Base-by-base conservation (phyloP, 2,797 vertebrate genomes). In the Dendrocincla tyrannina region DNA sequence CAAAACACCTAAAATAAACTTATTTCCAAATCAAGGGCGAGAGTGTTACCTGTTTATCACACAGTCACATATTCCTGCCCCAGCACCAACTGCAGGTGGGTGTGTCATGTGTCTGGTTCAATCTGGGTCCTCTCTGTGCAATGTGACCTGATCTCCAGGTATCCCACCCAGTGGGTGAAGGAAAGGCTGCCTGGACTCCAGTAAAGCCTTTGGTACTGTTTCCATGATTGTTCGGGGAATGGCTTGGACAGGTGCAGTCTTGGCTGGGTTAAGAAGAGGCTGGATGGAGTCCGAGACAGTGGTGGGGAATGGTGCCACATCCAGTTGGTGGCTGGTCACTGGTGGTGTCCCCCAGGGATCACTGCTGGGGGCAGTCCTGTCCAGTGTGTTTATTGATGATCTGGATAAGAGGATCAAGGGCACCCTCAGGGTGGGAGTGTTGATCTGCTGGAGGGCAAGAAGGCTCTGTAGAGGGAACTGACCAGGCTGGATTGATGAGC, bases 141-240 rank as follows among this genome's bases (percentile, higher is more conserved):
- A 4, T 11, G 30, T 23, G 30, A 32, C 28, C n/a, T 52, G 8
- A 50, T 64, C 8, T 46, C 37, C 64, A 39, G 37, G 32, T n/a
- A 10, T 17, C 14, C 28, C 16, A 13, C 11, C 8, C 12, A 50
- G 37, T 20, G 17, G 19, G 4, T 25, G 33, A 46, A 19, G 28
- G 24, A 44, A 58, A 44, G 17, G 37, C 37, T 70, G 28, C 12
- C 17, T 27, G 10, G n/a, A 50, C n/a, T 32, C 39, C 24, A 44
- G 33, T 5, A 22, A 47, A 41, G 33, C 8, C 8, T 58, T 30
- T 58, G 17, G 5, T 32, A 12, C 37, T 27, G 3, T 9, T 58
- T 77, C n/a, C 50, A 16, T 5, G 1, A 16, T 0, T 0, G 1
- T 49, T 49, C 35, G 8, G 28, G 49, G 44, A 83, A 19, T 3